Evolutionary conservation across 2,113 vertebrate genomes (phyloP).

Genomic region (Odobenus rosmarus): DNA sequence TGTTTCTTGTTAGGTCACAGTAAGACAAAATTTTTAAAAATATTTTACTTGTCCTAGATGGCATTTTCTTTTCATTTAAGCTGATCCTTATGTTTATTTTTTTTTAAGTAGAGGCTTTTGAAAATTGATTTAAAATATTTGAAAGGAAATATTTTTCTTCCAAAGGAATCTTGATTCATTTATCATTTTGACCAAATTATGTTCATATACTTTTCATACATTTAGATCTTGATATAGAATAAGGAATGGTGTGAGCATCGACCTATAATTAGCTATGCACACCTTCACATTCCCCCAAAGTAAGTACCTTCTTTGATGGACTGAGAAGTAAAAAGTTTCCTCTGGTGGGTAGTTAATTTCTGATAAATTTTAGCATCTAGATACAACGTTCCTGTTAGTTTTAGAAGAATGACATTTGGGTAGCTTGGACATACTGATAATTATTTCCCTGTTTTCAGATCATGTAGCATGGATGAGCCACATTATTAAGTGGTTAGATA

Average conservation of each 20-base stretch:
- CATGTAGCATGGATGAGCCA: neutral
- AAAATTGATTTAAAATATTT: neutral
- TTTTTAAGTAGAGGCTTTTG: neutral
- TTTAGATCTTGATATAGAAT: neutral
- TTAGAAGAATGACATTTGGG: conserved; percentile 39
- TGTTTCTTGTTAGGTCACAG: neutral
- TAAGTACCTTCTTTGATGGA: neutral
- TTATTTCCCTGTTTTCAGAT: conserved; percentile 40
- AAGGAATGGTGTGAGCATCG: neutral
- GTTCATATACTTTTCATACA: neutral
- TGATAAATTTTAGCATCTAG: neutral
- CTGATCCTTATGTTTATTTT: neutral
- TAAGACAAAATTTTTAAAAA: neutral
- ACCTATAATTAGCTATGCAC: neutral
- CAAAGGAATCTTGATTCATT: neutral
- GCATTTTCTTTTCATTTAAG: neutral
- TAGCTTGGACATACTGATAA: neutral
- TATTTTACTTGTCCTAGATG: neutral
- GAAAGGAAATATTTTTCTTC: neutral
- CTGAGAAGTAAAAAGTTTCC: neutral
- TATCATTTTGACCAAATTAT: neutral
- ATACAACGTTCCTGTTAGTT: neutral
- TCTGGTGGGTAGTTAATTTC: neutral
- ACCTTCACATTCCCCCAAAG: neutral
- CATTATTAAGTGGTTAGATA: neutral